These are phyloP conservation scores for Xenopus petersii DNA, from an alignment of 2,797 vertebrate species.

Conservation along the genomic window DNA sequence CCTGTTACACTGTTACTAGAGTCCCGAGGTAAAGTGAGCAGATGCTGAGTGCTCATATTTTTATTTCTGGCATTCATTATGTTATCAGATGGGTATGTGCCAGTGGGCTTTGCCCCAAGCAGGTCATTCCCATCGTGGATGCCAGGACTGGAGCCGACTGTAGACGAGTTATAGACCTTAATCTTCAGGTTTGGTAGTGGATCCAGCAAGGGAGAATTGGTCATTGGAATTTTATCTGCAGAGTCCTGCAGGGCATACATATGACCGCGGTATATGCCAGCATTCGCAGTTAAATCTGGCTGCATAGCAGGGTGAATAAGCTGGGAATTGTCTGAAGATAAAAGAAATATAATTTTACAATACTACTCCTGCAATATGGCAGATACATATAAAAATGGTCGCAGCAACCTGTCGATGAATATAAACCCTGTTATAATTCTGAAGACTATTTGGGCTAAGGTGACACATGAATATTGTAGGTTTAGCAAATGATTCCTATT, in stretches of 20 bases:
- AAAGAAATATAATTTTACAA: too few relatives aligned
- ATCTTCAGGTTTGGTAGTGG: constrained; percentile 90
- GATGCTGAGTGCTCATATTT: constrained; percentile 71
- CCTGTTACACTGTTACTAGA: constrained; percentile 81
- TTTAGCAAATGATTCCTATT: too few relatives aligned
- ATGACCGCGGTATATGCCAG: constrained; percentile 83
- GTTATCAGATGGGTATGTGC: constrained; percentile 63
- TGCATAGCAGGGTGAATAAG: constrained; percentile 86
- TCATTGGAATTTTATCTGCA: constrained; percentile 97
- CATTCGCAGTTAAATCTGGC: constrained; percentile 90
- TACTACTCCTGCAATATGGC: too few relatives aligned
- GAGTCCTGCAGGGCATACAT: constrained; percentile 91
- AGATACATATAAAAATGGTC: too few relatives aligned
- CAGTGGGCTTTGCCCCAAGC: constrained; percentile 52
- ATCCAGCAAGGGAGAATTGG: constrained; percentile 90
- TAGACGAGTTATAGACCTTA: constrained; percentile 91
- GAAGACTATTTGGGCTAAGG: too few relatives aligned
- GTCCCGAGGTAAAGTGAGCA: constrained; percentile 79
- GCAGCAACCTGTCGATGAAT: too few relatives aligned
- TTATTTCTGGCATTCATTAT: constrained; percentile 79
- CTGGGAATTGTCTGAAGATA: constrained; percentile 79
- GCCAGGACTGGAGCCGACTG: constrained; percentile 76
- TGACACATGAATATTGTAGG: too few relatives aligned
- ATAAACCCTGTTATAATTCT: too few relatives aligned
- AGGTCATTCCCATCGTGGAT: constrained; percentile 70